phyloP scores from a whole-genome alignment of 1,140 invertebrate species.

The Magallana gigas region DNA sequence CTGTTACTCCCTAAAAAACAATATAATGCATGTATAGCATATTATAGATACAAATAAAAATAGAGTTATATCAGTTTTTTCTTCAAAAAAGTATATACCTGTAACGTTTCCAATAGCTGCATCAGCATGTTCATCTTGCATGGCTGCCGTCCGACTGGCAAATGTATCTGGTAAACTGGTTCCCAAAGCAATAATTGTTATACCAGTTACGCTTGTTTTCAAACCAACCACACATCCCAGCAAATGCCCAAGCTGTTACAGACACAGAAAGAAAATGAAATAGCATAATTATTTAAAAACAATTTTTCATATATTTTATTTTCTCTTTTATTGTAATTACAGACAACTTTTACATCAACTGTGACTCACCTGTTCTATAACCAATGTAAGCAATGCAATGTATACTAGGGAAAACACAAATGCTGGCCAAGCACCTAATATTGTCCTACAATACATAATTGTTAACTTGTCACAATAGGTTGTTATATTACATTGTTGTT shows the following conservation, averaged over 20 bases:
- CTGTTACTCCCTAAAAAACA: conserved; percentile 79
- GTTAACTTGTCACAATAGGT: neutral
- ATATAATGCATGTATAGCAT: neutral
- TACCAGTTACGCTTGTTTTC: conserved; percentile 74
- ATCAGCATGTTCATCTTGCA: conserved; percentile 80
- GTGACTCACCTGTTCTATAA: conserved; percentile 80
- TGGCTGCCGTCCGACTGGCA: conserved; percentile 80
- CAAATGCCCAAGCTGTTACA: conserved; percentile 70
- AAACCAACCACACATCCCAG: conserved; percentile 75
- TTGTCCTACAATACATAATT: conserved; percentile 63
- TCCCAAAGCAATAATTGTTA: conserved; percentile 85
- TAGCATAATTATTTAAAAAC: conserved; percentile 15
- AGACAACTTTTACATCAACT: neutral
- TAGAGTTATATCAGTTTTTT: neutral
- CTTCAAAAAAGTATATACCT: conserved; percentile 57
- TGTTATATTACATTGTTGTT: neutral
- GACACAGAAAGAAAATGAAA: conserved; percentile 16
- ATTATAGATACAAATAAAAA: neutral
- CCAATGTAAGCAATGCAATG: conserved; percentile 83
- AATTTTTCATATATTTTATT: conserved; percentile 58
- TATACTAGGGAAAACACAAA: conserved; percentile 82
- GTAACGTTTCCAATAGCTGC: conserved; percentile 80
- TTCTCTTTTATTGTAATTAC: neutral
- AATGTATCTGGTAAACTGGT: conserved; percentile 86
- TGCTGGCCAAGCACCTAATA: conserved; percentile 83